These are phyloP conservation scores for Thalpophila matura DNA, from an alignment of 2,888 invertebrate species.

Conservation along the genomic window DNA sequence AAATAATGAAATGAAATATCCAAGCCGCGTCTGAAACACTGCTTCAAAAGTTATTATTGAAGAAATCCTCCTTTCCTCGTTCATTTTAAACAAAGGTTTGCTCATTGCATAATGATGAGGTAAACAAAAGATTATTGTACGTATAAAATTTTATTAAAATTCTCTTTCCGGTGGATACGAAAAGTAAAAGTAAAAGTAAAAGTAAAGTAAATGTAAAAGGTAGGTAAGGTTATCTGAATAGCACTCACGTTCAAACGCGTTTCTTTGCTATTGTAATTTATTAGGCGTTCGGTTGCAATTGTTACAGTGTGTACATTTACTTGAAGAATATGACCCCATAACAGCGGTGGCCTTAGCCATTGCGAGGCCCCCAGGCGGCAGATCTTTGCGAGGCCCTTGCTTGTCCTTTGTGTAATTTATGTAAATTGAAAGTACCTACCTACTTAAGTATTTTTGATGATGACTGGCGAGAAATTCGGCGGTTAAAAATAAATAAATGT, in stretches of 20 bases:
- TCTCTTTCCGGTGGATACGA: background rate
- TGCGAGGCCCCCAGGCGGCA: no score
- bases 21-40: background rate
- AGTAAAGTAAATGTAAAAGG: slow-evolving; percentile 7
- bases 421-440: no score
- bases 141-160: background rate
- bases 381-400: no score
- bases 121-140: slow-evolving; percentile 11
- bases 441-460: no score
- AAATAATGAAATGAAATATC: background rate
- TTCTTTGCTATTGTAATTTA: slow-evolving; percentile 49
- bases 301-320: background rate
- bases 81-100: slow-evolving; percentile 16
- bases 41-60: background rate
- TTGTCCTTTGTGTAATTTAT: no score
- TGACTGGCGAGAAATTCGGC: no score
- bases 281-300: slow-evolving; percentile 45
- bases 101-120: background rate
- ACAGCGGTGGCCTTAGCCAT: no score
- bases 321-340: background rate
- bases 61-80: slow-evolving; percentile 1
- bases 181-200: slow-evolving; percentile 5
- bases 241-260: slow-evolving; percentile 17
- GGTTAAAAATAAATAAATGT: no score
- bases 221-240: slow-evolving; percentile 8